Percentiles rank a stretch among this genome's conserved stretches.
These are phyloP conservation scores for Gallinago undulata DNA, from an alignment of 2,113 vertebrate species.

Conservation along the genomic window DNA sequence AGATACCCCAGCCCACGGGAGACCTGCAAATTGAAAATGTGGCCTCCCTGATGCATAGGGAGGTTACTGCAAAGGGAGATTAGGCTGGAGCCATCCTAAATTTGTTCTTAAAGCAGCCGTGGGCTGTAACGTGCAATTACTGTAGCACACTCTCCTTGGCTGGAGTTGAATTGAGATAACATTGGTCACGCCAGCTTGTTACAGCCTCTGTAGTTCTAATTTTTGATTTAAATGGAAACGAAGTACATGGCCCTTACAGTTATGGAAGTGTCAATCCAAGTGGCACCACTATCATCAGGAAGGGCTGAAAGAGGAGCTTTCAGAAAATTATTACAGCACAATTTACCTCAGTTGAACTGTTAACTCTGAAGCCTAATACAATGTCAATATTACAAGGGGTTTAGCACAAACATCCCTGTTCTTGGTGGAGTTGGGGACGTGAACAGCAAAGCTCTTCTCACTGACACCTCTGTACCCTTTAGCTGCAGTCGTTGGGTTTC, in stretches of 20 bases:
- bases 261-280: not conserved
- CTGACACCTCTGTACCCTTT: not conserved
- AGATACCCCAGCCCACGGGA: slow-evolving; percentile 38
- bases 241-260: not conserved
- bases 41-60: not conserved
- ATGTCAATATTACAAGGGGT: not conserved
- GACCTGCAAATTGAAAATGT: slow-evolving; percentile 63
- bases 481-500: not conserved
- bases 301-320: not conserved
- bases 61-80: not conserved
- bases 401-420: not conserved
- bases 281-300: not conserved
- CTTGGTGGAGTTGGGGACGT: not conserved
- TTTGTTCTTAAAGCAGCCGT: slow-evolving; percentile 17
- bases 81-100: slow-evolving; percentile 26
- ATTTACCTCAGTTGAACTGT: not conserved
- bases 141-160: not conserved
- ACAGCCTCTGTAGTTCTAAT: not conserved
- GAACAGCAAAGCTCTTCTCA: not conserved
- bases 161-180: not conserved
- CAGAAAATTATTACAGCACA: not conserved
- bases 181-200: not conserved
- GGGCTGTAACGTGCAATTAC: slow-evolving; percentile 3
- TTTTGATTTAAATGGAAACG: not conserved
- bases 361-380: not conserved